Percentiles rank a stretch among this genome's conserved stretches.
These are phyloP conservation scores for Diabrotica undecimpunctata DNA, from an alignment of 1,140 invertebrate species.

Conservation along the genomic window DNA sequence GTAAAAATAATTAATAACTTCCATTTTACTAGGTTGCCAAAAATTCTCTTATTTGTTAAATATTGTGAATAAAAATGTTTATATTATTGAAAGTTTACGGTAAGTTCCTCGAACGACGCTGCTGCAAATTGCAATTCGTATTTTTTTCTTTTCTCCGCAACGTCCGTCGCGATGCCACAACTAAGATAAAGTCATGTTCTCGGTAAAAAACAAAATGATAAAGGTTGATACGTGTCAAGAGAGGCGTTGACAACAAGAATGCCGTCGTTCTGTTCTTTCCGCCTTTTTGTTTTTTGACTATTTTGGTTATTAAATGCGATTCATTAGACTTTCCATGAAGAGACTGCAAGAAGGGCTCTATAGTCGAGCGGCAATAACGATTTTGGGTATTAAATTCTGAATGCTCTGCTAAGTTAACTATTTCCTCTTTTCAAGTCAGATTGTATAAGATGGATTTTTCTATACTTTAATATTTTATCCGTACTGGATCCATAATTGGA, in stretches of 20 bases:
- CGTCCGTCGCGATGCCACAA: neutral
- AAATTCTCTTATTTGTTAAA: too few relatives aligned
- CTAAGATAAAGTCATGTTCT: neutral
- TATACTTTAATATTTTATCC: too few relatives aligned
- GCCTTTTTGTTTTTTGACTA: neutral
- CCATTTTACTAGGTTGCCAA: too few relatives aligned
- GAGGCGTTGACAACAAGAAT: conserved; percentile 1
- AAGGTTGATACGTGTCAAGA: conserved; percentile 2
- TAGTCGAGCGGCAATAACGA: neutral
- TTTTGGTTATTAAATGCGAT: conserved; percentile 2
- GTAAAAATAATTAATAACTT: too few relatives aligned
- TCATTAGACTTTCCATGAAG: neutral
- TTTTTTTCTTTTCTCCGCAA: neutral
- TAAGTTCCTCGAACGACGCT: too few relatives aligned
- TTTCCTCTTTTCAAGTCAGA: neutral
- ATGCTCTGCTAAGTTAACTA: neutral
- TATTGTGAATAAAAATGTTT: too few relatives aligned
- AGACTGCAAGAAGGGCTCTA: too few relatives aligned
- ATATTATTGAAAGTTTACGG: too few relatives aligned
- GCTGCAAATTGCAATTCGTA: too few relatives aligned
- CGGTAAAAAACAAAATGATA: neutral
- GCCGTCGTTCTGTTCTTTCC: neutral
- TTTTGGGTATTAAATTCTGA: neutral
- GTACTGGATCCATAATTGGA: too few relatives aligned
- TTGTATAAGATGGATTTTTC: too few relatives aligned